Conservation (phyloP, 2,113 vertebrate species). For the Anthoscopus minutus region DNA sequence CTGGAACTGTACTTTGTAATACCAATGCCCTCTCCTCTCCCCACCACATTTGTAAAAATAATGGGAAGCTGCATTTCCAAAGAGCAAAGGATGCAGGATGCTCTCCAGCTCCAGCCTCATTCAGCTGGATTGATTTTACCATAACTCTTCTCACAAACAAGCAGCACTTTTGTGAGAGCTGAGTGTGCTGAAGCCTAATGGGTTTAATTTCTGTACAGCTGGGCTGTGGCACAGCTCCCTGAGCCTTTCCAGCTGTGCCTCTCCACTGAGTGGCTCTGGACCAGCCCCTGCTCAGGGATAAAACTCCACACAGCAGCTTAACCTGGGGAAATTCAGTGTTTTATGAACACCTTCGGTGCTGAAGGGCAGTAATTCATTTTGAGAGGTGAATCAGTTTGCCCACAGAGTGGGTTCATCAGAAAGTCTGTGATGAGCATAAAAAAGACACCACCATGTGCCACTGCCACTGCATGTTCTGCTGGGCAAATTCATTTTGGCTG, state of each 20-base stretch:
- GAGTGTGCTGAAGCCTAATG: slow-evolving; percentile 8
- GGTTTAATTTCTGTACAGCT: slow-evolving; percentile 34
- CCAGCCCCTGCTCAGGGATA: neutral
- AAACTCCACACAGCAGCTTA: neutral
- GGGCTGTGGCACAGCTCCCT: neutral
- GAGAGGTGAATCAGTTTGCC: neutral
- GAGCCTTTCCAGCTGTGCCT: slow-evolving; percentile 28
- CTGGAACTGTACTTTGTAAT: neutral
- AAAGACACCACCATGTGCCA: neutral
- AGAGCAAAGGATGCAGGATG: neutral
- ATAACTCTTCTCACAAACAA: neutral
- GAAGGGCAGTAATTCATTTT: neutral
- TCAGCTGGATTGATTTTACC: slow-evolving; percentile 16
- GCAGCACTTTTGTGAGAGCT: neutral
- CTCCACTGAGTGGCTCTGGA: neutral
- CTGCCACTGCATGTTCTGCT: neutral
- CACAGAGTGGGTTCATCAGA: neutral
- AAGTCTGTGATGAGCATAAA: neutral
- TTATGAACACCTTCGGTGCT: neutral
- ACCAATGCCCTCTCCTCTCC: neutral
- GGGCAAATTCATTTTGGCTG: neutral
- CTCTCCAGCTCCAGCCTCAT: neutral
- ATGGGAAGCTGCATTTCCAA: neutral
- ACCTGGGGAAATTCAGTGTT: neutral
- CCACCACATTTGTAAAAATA: neutral